These are phyloP conservation scores for Coracias cyanogaster DNA, from an alignment of 2,797 vertebrate genomes.

Conservation along the genomic window DNA sequence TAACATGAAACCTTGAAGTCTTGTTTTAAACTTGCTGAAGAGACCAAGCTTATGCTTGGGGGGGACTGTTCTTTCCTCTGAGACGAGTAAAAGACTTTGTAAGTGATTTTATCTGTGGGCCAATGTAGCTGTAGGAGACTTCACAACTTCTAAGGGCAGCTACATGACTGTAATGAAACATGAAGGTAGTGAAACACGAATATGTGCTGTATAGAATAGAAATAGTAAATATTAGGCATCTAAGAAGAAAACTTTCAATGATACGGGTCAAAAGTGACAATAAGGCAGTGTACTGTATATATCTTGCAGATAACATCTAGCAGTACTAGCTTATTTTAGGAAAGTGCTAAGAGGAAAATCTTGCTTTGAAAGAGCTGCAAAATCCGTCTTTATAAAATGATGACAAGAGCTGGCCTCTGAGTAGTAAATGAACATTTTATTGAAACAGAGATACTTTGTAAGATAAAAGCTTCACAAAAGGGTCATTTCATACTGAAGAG, in stretches of 20 bases:
- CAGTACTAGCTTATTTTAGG: neutral
- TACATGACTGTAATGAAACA: neutral
- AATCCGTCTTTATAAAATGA: neutral
- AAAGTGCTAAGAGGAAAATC: neutral
- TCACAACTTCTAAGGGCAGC: neutral
- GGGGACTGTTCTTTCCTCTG: neutral
- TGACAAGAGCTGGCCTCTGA: neutral
- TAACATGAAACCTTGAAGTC: neutral
- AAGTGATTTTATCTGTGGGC: neutral
- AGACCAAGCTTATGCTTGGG: neutral
- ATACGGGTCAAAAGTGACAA: neutral
- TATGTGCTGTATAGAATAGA: neutral
- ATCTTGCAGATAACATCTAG: neutral
- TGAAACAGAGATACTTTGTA: neutral
- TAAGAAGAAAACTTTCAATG: neutral
- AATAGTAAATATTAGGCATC: neutral
- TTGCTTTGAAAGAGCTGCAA: conserved; percentile 9
- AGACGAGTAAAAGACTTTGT: neutral
- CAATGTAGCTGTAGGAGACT: neutral
- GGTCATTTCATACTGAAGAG: neutral
- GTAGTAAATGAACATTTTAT: conserved; percentile 3
- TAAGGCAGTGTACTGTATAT: neutral
- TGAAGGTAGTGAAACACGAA: too few relatives aligned
- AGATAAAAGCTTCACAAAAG: neutral
- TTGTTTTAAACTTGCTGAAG: neutral